Conservation (phyloP, 2,888 invertebrate genomes). For the Drosophila suboccidentalis region DNA sequence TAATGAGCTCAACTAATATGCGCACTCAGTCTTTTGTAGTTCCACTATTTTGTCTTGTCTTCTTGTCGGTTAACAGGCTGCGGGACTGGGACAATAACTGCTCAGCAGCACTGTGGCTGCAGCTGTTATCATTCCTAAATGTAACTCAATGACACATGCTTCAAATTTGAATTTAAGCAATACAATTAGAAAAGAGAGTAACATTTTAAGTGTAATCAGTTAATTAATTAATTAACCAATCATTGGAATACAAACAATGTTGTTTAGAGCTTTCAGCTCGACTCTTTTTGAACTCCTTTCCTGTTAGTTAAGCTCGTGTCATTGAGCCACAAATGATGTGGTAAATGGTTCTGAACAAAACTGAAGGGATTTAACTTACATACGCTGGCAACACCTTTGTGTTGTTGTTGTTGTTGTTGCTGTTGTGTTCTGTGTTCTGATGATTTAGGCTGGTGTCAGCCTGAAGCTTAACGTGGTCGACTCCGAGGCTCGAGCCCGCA, state of each 20-base stretch:
- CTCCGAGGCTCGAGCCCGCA: slow-evolving; percentile 93
- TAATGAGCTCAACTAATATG: slow-evolving; percentile 82
- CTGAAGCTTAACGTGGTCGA: slow-evolving; percentile 96
- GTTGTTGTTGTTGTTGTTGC: slow-evolving; percentile 6
- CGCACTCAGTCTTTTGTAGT: slow-evolving; percentile 84
- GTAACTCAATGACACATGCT: slow-evolving; percentile 25
- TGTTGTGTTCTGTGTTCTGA: slow-evolving; percentile 28
- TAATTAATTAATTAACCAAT: background rate
- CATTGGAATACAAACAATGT: background rate
- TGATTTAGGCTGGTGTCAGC: slow-evolving; percentile 93
- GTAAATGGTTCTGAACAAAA: slow-evolving; percentile 50
- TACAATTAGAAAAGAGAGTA: background rate
- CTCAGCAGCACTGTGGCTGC: slow-evolving; percentile 36
- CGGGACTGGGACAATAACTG: slow-evolving; percentile 34
- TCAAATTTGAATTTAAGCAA: background rate
- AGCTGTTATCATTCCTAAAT: slow-evolving; percentile 7
- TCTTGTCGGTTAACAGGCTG: slow-evolving; percentile 58
- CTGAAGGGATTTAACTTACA: slow-evolving; percentile 58
- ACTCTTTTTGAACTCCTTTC: background rate
- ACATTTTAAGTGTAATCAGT: background rate
- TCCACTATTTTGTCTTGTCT: slow-evolving; percentile 79
- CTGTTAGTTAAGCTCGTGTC: slow-evolving; percentile 7
- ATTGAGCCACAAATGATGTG: slow-evolving; percentile 34
- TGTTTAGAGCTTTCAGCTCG: background rate
- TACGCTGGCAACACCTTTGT: slow-evolving; percentile 73